phyloP scores from a whole-genome alignment of 1,140 invertebrate genomes.

The Zaprionus gabonicus region DNA sequence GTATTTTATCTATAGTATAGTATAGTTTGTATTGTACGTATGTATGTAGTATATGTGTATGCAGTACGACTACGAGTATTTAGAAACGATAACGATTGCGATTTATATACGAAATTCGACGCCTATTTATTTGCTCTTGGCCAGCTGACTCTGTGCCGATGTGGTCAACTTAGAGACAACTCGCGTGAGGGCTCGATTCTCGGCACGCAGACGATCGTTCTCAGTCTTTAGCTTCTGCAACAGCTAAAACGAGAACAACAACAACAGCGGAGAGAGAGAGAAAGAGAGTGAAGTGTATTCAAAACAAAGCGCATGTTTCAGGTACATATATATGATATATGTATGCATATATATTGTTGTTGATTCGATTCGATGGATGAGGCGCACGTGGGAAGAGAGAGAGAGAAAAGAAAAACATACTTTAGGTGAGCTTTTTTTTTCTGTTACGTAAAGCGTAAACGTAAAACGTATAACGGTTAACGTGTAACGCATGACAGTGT shows the following conservation, averaged over 20 bases:
- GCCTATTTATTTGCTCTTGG: conserved; percentile 75
- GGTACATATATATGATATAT: conserved; percentile 9
- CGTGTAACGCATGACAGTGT: conserved; percentile 60
- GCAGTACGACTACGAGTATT: conserved; percentile 12
- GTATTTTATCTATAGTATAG: conserved; percentile 9
- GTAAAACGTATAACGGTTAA: conserved; percentile 52
- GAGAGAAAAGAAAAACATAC: conserved; percentile 74
- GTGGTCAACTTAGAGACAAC: conserved; percentile 98
- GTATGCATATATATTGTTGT: conserved; percentile 18
- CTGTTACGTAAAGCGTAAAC: conserved; percentile 60
- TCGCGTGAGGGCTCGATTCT: conserved; percentile 97
- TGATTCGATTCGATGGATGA: conserved; percentile 67
- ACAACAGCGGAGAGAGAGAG: conserved; percentile 50
- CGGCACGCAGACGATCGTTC: conserved; percentile 97
- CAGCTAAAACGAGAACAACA: conserved; percentile 90
- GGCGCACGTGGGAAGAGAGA: conserved; percentile 75
- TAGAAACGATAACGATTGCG: conserved; percentile 39
- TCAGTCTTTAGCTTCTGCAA: conserved; percentile 98
- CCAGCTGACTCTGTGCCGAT: conserved; percentile 87
- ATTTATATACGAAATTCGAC: conserved; percentile 35
- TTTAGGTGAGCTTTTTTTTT: conserved; percentile 66
- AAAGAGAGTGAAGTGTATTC: conserved; percentile 46
- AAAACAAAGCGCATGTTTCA: conserved; percentile 49
- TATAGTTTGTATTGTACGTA: conserved; percentile 17
- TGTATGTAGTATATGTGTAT: conserved; percentile 31